Evolutionary conservation across 2,797 vertebrate genomes (phyloP), one percentile per base, ranked within the genome.

Genomic region (Falco rusticolus): DNA sequence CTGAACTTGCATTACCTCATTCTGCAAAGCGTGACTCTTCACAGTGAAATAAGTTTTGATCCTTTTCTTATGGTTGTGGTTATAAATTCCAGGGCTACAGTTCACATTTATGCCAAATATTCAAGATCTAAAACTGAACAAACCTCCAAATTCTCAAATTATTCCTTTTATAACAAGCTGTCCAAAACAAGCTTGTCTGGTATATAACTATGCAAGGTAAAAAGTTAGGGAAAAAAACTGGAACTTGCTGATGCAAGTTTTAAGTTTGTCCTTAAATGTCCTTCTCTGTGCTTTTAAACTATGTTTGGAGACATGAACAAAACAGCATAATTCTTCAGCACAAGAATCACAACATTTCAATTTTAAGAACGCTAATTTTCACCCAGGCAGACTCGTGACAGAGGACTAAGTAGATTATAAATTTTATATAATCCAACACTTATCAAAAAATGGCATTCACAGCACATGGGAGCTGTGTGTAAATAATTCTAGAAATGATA

Each of bases 11-110:
- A 93, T 94, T 94, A 95, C 95, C 87, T 95, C 94, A 92, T 68
- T 69, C 89, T 82, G 72, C 84, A 90, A 91, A 91, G 82, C 82
- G 45, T 47, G 84, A 81, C 72, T 69, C 45, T 65, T 89, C 2
- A 3, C 87, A 71, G 34, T 57, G 84, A 94, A 96, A 92, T 25
- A 75, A 3, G 39, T 94, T 96, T 96, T 95, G 92, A 84, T 92
- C 92, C 76, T 90, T 82, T 81, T n/a, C 92, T 93, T 84, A 90
- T 28, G 41, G 84, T 12, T 72, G 43, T 5, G 54, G 94, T 90
- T 96, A 84, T 37, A 90, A 96, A 94, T 96, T 96, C 92, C 87
- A 85, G 76, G 51, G 51, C 88, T 94, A 74, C 60, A 74, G 57
- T 60, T 85, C 87, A 63, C 48, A 4, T 37, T 56, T 65, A 85